Evolutionary conservation across 2,113 vertebrate genomes (phyloP).

Genomic region (Aramus guarauna): DNA sequence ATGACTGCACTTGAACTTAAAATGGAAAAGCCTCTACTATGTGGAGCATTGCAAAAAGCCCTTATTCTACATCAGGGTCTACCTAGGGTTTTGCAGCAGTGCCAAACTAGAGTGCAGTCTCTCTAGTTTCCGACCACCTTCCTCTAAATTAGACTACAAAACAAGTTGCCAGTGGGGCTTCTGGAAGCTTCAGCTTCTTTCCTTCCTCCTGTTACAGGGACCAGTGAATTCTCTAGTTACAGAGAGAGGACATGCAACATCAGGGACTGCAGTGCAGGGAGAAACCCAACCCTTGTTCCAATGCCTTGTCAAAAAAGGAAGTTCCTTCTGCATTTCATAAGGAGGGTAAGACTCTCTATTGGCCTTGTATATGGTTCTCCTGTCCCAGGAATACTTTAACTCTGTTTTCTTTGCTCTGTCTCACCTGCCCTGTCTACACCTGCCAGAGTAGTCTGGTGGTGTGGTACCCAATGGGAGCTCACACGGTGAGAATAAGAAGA

Average conservation of each 20-base stretch:
- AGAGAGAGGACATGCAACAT: background rate
- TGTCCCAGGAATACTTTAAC: background rate
- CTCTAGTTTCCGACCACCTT: background rate
- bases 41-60: background rate
- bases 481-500: background rate
- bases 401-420: background rate
- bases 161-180: background rate
- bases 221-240: background rate
- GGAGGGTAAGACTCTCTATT: background rate
- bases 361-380: background rate
- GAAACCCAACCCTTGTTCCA: background rate
- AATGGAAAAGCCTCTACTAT: background rate
- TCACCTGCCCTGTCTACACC: background rate
- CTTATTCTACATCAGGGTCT: background rate
- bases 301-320: background rate
- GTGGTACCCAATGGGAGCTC: background rate
- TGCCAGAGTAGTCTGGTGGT: background rate
- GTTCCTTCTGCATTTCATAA: background rate
- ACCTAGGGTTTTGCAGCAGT: background rate
- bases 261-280: background rate
- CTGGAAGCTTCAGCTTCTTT: background rate
- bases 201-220: background rate
- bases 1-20: background rate
- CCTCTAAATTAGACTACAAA: background rate
- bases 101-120: too few species aligned